Evolutionary conservation across 2,113 vertebrate genomes (phyloP).

Genomic region (Astatoreochromis straeleni): DNA sequence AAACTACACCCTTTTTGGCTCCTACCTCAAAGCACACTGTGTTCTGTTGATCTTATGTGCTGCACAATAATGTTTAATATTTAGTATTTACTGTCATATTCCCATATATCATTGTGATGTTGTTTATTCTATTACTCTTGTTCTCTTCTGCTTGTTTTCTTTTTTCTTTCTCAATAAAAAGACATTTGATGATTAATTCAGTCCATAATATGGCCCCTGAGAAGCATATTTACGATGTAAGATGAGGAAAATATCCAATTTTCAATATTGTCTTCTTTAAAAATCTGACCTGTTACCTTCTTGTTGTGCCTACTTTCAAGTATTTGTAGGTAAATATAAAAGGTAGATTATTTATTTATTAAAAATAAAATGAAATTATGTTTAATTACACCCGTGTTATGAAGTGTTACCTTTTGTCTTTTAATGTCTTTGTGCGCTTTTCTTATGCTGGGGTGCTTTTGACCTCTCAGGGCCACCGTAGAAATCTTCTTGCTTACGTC

Average conservation of each 20-base stretch:
- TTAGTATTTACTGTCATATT: too few species aligned
- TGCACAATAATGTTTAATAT: too few species aligned
- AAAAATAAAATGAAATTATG: fast-evolving
- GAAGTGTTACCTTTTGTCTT: not conserved
- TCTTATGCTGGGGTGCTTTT: fast-evolving
- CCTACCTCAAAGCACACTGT: too few species aligned
- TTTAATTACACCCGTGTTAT: fast-evolving
- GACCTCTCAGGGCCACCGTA: not conserved
- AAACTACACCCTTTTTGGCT: too few species aligned
- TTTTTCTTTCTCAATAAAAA: too few species aligned
- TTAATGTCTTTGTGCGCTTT: not conserved
- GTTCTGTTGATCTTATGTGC: too few species aligned
- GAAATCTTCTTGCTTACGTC: fast-evolving
- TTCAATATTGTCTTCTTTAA: not conserved
- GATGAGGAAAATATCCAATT: not conserved
- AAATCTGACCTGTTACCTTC: not conserved
- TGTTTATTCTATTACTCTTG: too few species aligned
- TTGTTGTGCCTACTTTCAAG: not conserved
- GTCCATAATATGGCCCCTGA: fast-evolving
- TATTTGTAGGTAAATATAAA: fast-evolving
- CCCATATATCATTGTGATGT: too few species aligned
- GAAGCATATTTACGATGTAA: fast-evolving
- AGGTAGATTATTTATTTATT: not conserved
- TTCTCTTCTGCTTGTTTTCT: too few species aligned
- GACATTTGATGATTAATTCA: not conserved